Base-by-base conservation (phyloP, 2,113 vertebrate genomes). In the Ophthalmolycus amberensis region DNA sequence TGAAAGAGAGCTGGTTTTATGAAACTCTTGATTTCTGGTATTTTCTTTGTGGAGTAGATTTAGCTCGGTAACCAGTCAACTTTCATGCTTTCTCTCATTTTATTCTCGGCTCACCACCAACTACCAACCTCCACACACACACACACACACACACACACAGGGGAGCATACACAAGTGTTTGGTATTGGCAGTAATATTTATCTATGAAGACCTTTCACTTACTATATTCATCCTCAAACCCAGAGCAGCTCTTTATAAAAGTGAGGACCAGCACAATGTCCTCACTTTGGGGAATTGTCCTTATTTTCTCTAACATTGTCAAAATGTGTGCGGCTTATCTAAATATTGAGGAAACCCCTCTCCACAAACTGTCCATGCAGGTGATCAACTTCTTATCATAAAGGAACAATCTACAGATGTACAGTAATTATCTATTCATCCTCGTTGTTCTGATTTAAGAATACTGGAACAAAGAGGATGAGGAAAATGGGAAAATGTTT, bases 31-130 rank as follows among this genome's bases (percentile, higher is more conserved):
- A 25, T 6, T 15, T 75, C 27, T 73, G 50, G 0, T n/a, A 0
- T 65, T 71, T 72, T 44, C 46, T 71, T 85, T 75, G 18, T 63
- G 58, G 50, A 48, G 9, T 27, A 63, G 25, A n/a, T 58, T 75
- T 44, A 46, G 44, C 29, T 73, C 54, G 15, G 40, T 22, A 71
- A 68, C n/a, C 34, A 58, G 52, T 37, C 38, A 68, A 9, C 65
- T 60, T 52, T 48, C 34, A 42, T 71, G 25, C 34, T 65, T 71
- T 67, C 32, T 62, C 18, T 54, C 2, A 37, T 77, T 82, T 88
- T 85, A 75, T 76, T 71, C 73, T 68, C n/a, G 74, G 76, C 72
- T 60, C 56, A 75, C 68, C 29, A 60, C 29, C 80, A 65, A n/a
- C 22, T 56, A 78, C 82, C 14, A 40, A 71, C 68, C 44, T 56